A percentile compares a stretch with the other conserved stretches of the same genome.
Evolutionary conservation across 2,888 invertebrate species (phyloP).

Genomic region (Nycteola revayana): DNA sequence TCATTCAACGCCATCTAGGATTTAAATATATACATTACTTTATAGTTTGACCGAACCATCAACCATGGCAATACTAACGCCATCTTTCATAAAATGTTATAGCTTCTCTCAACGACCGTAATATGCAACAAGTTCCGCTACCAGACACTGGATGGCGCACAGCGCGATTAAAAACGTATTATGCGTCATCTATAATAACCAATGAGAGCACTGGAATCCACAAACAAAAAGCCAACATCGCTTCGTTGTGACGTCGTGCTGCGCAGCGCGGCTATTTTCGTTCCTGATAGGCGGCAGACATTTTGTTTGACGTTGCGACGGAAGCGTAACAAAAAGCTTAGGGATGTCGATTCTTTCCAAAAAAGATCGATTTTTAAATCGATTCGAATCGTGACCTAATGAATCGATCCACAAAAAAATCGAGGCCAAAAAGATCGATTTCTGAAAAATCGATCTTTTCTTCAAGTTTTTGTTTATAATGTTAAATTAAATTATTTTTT

Average conservation of each 20-base stretch:
- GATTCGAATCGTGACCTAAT: too few species aligned
- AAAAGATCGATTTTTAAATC: too few species aligned
- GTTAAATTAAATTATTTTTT: too few species aligned
- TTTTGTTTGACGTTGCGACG: constrained; percentile 60
- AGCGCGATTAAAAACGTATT: not conserved
- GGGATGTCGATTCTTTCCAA: too few species aligned
- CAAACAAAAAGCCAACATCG: constrained; percentile 37
- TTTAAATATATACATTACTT: constrained; percentile 3
- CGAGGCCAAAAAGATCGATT: too few species aligned
- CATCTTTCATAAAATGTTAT: not conserved
- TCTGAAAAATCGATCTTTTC: too few species aligned
- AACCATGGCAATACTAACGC: constrained; percentile 2
- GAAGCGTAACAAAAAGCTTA: constrained; percentile 36
- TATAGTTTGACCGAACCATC: not conserved
- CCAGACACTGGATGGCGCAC: constrained; percentile 30
- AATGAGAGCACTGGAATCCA: constrained; percentile 42
- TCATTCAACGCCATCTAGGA: constrained; percentile 31
- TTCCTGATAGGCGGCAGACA: constrained; percentile 72
- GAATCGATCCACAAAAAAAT: too few species aligned
- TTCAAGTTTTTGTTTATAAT: too few species aligned
- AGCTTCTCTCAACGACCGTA: too few species aligned
- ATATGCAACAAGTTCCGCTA: constrained; percentile 10
- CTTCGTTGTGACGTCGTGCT: constrained; percentile 62
- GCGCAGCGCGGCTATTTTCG: constrained; percentile 70
- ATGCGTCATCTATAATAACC: constrained; percentile 32